Evolutionary conservation across 2,113 vertebrate species (phyloP).

Genomic region (Lasiurus cinereus): DNA sequence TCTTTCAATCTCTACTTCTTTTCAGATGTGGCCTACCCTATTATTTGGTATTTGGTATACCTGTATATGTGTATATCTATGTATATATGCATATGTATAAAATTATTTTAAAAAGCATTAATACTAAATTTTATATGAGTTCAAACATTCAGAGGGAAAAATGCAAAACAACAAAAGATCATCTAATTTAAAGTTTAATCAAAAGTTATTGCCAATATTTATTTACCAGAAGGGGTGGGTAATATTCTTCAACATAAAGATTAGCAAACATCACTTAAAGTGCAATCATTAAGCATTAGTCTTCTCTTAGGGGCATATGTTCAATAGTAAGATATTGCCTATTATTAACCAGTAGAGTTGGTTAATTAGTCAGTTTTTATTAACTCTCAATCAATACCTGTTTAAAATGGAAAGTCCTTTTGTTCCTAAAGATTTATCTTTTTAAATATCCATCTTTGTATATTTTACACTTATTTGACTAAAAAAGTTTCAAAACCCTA

Average conservation of each 20-base stretch:
- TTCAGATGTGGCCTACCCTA: background rate
- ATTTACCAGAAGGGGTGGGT: background rate
- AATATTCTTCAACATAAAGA: background rate
- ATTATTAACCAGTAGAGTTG: background rate
- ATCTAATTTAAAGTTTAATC: background rate
- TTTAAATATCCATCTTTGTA: background rate
- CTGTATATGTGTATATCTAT: background rate
- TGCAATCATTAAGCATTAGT: background rate
- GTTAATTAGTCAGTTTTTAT: constrained; percentile 35
- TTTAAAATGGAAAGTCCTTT: background rate
- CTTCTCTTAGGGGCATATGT: constrained; percentile 9
- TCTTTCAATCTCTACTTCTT: background rate
- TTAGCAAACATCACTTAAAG: constrained; percentile 9
- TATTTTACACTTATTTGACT: background rate
- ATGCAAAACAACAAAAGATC: background rate
- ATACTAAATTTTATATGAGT: background rate
- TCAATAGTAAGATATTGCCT: background rate
- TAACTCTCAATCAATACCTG: background rate
- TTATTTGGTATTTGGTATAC: background rate
- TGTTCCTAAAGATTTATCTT: background rate
- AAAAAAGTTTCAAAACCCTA: constrained; percentile 6
- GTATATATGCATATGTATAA: background rate
- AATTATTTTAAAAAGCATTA: background rate
- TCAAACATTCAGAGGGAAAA: constrained; percentile 22
- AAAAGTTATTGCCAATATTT: background rate